These are phyloP conservation scores for Aeoliscus strigatus DNA, from an alignment of 2,797 vertebrate genomes.

Conservation along the genomic window DNA sequence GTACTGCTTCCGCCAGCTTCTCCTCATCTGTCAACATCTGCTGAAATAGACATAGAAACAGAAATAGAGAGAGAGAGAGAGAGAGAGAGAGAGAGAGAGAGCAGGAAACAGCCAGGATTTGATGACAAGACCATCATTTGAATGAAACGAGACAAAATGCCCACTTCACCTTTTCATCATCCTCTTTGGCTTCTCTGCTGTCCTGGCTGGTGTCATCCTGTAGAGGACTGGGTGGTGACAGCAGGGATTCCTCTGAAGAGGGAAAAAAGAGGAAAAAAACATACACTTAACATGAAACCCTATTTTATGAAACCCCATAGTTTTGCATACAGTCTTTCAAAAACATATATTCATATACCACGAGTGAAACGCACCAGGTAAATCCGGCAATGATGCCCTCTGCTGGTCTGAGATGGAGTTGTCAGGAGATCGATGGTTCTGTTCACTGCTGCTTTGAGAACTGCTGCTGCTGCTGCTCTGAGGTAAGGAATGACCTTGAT, in stretches of 20 bases:
- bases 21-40: conserved; percentile 51
- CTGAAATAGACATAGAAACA: too few species aligned
- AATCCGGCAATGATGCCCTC: conserved; percentile 30
- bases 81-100: too few species aligned
- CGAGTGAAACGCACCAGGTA: conserved; percentile 42
- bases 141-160: too few species aligned
- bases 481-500: conserved; percentile 17
- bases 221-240: conserved; percentile 19
- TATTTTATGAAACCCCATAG: too few species aligned
- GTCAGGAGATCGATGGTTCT: conserved; percentile 8
- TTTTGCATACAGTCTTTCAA: not conserved
- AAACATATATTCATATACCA: too few species aligned
- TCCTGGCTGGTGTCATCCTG: conserved; percentile 23
- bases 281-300: not conserved
- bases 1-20: conserved; percentile 72
- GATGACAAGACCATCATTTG: too few species aligned
- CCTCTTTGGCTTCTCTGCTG: conserved; percentile 6
- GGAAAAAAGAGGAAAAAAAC: not conserved
- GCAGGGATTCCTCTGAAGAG: conserved; percentile 27
- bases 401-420: conserved; percentile 43
- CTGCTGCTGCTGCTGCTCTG: conserved; percentile 23
- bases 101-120: too few species aligned
- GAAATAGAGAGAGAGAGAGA: too few species aligned
- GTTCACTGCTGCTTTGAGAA: conserved; percentile 17
- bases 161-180: conserved; percentile 42